Percentiles rank a stretch among this genome's conserved stretches.
Evolutionary conservation across 2,888 invertebrate species (phyloP).

Genomic region (Melanostoma mellinum): DNA sequence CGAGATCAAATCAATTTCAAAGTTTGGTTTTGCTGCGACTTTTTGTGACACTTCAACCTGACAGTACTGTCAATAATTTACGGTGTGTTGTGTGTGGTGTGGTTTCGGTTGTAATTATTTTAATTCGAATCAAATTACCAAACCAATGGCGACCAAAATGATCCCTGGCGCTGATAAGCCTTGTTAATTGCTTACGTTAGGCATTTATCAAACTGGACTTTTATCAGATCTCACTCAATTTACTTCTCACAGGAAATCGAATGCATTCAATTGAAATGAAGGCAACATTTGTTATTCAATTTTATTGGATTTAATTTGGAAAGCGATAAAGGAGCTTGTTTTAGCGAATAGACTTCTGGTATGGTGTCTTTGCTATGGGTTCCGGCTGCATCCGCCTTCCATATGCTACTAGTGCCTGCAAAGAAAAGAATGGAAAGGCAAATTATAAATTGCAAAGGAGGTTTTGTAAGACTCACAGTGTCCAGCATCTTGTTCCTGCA

Average conservation of each 20-base stretch:
- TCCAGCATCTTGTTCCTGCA: constrained; percentile 47
- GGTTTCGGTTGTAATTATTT: constrained; percentile 23
- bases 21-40: neutral
- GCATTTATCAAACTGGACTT: constrained; percentile 34
- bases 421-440: neutral
- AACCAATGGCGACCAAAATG: constrained; percentile 36
- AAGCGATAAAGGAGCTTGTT: neutral
- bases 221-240: constrained; percentile 27
- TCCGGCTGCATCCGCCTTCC: constrained; percentile 25
- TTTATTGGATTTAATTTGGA: constrained; percentile 14
- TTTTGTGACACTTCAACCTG: constrained; percentile 13
- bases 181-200: constrained; percentile 41
- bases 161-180: constrained; percentile 35
- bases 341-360: constrained; percentile 57
- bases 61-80: constrained; percentile 46
- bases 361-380: constrained; percentile 45
- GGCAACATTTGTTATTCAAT: neutral
- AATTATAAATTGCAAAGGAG: neutral
- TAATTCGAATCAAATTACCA: constrained; percentile 38
- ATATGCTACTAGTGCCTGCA: constrained; percentile 44
- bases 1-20: neutral
- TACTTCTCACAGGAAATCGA: constrained; percentile 9
- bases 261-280: constrained; percentile 23
- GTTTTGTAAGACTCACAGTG: constrained; percentile 22
- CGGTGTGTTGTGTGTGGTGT: neutral